These are phyloP conservation scores for Merluccius polli DNA, from an alignment of 2,797 vertebrate genomes.

Conservation along the genomic window DNA sequence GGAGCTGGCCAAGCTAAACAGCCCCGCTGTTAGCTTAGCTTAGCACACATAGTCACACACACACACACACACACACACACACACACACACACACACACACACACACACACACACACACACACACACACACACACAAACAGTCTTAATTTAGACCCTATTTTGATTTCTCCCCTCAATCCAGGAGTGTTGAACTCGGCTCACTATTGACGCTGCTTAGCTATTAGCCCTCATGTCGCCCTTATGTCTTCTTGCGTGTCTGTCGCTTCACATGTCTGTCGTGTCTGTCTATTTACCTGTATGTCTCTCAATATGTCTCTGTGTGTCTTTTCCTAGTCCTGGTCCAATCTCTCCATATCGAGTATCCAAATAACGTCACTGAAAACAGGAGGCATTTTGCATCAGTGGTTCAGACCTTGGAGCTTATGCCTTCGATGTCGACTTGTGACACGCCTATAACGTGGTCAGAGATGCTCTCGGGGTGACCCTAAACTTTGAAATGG, in stretches of 20 bases:
- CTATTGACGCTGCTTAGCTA: background rate
- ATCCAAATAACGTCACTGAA: background rate
- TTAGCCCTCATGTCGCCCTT: background rate
- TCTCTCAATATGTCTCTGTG: background rate
- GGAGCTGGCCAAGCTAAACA: constrained; percentile 68
- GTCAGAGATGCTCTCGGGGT: background rate
- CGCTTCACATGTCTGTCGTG: background rate
- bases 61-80: constrained; percentile 26
- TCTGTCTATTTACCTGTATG: background rate
- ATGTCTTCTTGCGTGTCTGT: background rate
- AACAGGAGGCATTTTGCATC: background rate
- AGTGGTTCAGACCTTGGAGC: background rate
- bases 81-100: constrained; percentile 5
- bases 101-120: constrained; percentile 5
- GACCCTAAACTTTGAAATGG: background rate
- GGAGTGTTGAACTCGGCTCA: constrained; percentile 45
- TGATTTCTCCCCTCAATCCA: constrained; percentile 55
- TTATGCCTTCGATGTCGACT: background rate
- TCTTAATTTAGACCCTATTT: constrained; percentile 64
- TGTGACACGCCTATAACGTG: background rate
- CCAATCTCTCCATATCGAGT: background rate
- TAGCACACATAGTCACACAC: constrained; percentile 25
- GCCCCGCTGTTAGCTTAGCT: constrained; percentile 30
- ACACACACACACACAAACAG: background rate
- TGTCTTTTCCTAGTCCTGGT: background rate